A percentile compares a stretch with the other conserved stretches of the same genome.
Conservation (phyloP, 2,797 vertebrate species). For the Lacerta agilis region DNA sequence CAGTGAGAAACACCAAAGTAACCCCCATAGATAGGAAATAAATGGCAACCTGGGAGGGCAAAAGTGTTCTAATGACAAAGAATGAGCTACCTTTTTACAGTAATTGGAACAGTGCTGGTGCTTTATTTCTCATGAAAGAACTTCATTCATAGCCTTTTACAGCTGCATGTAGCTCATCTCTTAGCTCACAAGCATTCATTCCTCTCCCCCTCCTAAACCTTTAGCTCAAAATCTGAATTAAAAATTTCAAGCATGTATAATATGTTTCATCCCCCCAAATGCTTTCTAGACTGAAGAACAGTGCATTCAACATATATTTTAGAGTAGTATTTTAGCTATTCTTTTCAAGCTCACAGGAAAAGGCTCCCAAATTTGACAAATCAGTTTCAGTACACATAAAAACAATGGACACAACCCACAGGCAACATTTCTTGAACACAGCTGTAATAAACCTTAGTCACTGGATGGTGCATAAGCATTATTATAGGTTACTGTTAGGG, state of each 20-base stretch:
- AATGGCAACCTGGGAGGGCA: rapidly evolving
- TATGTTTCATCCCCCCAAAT: constrained; percentile 28
- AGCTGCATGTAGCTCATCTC: neutral
- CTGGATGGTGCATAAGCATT: neutral
- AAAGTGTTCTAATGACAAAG: neutral
- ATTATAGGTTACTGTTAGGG: constrained; percentile 6
- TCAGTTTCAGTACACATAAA: neutral
- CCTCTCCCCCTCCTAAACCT: neutral
- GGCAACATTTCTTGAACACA: neutral
- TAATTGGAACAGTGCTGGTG: neutral
- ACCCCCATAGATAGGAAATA: neutral
- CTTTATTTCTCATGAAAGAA: neutral
- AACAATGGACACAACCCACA: neutral
- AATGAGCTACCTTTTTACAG: neutral
- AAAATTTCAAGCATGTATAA: constrained; percentile 42
- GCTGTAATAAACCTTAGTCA: neutral
- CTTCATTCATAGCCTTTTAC: neutral
- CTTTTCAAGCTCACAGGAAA: neutral
- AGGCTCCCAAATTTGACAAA: constrained; percentile 16
- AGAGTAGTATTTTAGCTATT: neutral
- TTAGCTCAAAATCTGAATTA: neutral
- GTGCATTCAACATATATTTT: neutral
- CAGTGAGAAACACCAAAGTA: neutral
- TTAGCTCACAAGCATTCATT: neutral
- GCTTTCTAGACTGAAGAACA: neutral